These are phyloP conservation scores for Ectemnius continuus DNA, from an alignment of 2,888 invertebrate species.

Conservation along the genomic window DNA sequence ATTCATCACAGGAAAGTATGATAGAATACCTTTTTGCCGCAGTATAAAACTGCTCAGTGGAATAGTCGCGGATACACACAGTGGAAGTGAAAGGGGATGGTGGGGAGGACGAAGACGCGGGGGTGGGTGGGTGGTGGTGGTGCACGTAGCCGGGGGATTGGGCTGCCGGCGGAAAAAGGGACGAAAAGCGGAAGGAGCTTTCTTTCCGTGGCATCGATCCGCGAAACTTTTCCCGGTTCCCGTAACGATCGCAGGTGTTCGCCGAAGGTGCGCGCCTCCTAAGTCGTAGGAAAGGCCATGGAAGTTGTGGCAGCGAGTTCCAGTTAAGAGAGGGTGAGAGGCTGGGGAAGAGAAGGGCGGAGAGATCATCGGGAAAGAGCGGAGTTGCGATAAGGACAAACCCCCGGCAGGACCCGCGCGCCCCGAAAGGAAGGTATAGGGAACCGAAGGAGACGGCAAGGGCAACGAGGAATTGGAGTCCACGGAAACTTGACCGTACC, in stretches of 20 bases:
- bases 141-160: too few species aligned
- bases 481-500: slow-evolving; percentile 68
- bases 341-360: slow-evolving; percentile 9
- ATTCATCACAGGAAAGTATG: too few species aligned
- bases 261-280: slow-evolving; percentile 53
- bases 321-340: slow-evolving; percentile 18
- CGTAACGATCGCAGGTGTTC: slow-evolving; percentile 66
- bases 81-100: slow-evolving; percentile 18
- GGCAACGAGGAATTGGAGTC: slow-evolving; percentile 61
- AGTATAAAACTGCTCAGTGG: too few species aligned
- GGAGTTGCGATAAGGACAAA: too few species aligned
- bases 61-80: slow-evolving; percentile 8
- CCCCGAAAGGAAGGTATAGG: slow-evolving; percentile 24
- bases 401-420: slow-evolving; percentile 6
- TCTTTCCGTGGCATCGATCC: slow-evolving; percentile 63
- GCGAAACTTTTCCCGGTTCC: slow-evolving; percentile 63
- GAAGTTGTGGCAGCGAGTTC: slow-evolving; percentile 21
- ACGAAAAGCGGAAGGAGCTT: slow-evolving; percentile 51
- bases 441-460: slow-evolving; percentile 14
- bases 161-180: neutral
- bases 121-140: neutral
- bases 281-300: slow-evolving; percentile 37
- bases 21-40: too few species aligned
- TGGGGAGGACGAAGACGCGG: slow-evolving; percentile 8
- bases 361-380: neutral